Base-by-base conservation (phyloP, 2,888 invertebrate genomes). In the Scaeva pyrastri region DNA sequence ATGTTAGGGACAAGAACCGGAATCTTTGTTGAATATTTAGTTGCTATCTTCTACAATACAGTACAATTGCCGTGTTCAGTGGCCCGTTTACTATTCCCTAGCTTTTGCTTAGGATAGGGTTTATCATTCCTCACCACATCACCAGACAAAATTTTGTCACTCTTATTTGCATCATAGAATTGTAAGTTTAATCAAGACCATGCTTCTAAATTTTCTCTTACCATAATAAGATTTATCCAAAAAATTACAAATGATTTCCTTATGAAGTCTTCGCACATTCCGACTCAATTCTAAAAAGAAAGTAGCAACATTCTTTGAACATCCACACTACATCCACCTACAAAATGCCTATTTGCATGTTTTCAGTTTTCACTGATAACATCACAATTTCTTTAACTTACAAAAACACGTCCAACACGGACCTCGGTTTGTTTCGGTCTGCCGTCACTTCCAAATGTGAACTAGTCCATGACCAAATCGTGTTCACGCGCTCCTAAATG, bases 401-500 rank as follows among this genome's bases (percentile, higher is more conserved):
- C 31, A 31, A 31, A 31, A 62, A 60, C 62, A 26, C 19, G 39
- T 21, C 21, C 21, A 6, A 12, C 1, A 43, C n/a, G 21, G 16
- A 45, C 26, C 26, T 64, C 43, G 3, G 31, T 31, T 7, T 31
- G 2, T 31, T 48, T 52, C 31, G 39, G 26, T 31, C 21, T 43
- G 11, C 21, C 68, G 56, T 70, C 39, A 64, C 64, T 41, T 60
- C 72, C 77, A 72, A 77, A 82, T 73, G 60, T 73, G 68, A 31
- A 31, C 31, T 31, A 5, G 31, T 31, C 4, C 26, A 12, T 55
- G 64, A 36, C 64, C 62, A 70, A 64, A 64, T 58, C 62, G 60
- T 70, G 55, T 48, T 70, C 73, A 48, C 56, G 79, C 50, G 79
- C 75, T 58, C 64, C 66, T 31, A 31, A 79, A 79, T 75, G 56